These are phyloP conservation scores for Cottoperca gobio DNA, from an alignment of 2,797 vertebrate genomes.

Conservation along the genomic window DNA sequence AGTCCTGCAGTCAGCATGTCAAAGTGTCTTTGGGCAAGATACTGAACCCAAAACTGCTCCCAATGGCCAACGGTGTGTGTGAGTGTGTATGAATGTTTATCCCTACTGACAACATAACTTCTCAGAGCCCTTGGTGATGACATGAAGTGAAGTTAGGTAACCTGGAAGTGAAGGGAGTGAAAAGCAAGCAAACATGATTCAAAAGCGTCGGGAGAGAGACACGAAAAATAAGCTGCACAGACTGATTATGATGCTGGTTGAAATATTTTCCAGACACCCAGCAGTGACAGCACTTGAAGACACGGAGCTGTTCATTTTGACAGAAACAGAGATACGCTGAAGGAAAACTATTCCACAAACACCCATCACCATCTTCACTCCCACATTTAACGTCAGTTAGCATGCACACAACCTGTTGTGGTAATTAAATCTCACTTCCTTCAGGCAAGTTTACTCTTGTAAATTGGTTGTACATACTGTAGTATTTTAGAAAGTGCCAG, in stretches of 20 bases:
- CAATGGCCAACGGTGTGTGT: no score
- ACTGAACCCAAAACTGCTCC: no score
- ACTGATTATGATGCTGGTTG: background rate
- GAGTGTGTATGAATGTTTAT: no score
- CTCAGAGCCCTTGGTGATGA: no score
- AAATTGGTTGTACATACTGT: conserved; percentile 50
- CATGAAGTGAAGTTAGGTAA: background rate
- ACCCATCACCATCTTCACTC: conserved; percentile 13
- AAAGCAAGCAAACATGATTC: background rate
- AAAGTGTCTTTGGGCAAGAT: no score
- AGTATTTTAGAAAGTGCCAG: conserved; percentile 37
- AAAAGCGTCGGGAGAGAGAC: background rate
- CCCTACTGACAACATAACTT: no score
- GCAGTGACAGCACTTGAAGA: conserved; percentile 31
- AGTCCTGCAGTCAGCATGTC: no score
- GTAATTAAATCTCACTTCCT: conserved; percentile 68
- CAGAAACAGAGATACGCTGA: conserved; percentile 23
- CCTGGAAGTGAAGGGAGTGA: background rate
- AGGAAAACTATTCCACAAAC: conserved; percentile 16
- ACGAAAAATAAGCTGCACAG: conserved; percentile 11
- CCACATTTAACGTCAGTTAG: conserved; percentile 29
- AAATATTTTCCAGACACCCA: conserved; percentile 29
- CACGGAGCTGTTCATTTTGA: background rate
- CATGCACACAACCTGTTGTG: conserved; percentile 30
- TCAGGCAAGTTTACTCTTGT: conserved; percentile 49